These are phyloP conservation scores for Hemiprocne comata DNA, from an alignment of 2,113 vertebrate genomes.

Conservation along the genomic window DNA sequence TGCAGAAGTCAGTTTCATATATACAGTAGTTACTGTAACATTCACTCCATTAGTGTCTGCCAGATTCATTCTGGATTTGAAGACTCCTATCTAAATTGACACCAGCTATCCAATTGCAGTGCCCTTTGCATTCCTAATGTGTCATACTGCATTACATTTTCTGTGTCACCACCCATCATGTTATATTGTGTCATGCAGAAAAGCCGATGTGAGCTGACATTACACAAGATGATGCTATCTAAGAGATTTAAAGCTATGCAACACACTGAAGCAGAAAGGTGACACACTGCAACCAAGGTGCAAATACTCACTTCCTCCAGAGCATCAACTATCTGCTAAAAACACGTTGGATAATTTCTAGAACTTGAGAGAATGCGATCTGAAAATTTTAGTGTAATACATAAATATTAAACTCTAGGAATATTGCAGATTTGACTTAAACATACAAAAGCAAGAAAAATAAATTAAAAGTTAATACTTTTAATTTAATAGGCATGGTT, in stretches of 20 bases:
- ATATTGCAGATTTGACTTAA: background rate
- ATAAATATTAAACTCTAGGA: background rate
- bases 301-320: constrained; percentile 47
- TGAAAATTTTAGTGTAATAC: background rate
- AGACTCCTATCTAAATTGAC: constrained; percentile 71
- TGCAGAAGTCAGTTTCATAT: constrained; percentile 47
- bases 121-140: constrained; percentile 67
- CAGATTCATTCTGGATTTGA: constrained; percentile 71
- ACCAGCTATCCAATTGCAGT: constrained; percentile 60
- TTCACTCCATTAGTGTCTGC: constrained; percentile 72
- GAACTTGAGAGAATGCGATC: background rate
- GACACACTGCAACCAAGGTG: constrained; percentile 36
- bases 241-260: constrained; percentile 50
- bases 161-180: constrained; percentile 70
- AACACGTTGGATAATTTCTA: background rate
- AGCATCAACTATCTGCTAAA: constrained; percentile 24
- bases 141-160: constrained; percentile 73
- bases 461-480: background rate
- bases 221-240: constrained; percentile 57
- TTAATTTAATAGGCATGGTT: background rate
- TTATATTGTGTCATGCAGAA: constrained; percentile 61
- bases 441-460: background rate
- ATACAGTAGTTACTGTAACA: constrained; percentile 13
- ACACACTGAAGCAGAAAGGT: constrained; percentile 54
- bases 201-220: constrained; percentile 66